Base-by-base conservation (phyloP, 2,113 vertebrate genomes). In the Neogobius melanostomus region DNA sequence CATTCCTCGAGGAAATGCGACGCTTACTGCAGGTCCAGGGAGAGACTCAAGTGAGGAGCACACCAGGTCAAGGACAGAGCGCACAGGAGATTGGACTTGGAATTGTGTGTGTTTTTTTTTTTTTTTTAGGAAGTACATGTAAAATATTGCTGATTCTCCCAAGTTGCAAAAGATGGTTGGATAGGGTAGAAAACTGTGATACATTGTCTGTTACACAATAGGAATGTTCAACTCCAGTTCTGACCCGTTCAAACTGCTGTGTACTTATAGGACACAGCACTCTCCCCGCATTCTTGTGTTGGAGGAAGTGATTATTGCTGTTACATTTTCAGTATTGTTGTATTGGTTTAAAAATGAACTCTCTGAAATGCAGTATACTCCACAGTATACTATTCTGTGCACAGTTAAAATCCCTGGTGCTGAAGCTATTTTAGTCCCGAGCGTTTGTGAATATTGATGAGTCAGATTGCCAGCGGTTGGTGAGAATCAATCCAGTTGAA, bases 401-500 rank as follows among this genome's bases (percentile, higher is more conserved):
- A 73, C 82, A 74, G 81, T 83, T 78, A 71, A 82, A 75, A 72
- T 76, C 74, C 68, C 28, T 4, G 54, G 64, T 59, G 76, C 66
- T 60, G 68, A 7, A 60, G 82, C 85, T 87, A 81, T 86, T 89
- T 85, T 80, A 76, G 79, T 69, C 52, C 28, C 8, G 54, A 46
- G 63, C 56, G 71, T 84, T 78, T 77, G 72, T 86, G 82, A 87
- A 88, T 89, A 91, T 87, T 84, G 86, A 87, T 87, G 87, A 88
- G 79, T 85, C 78, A 75, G 80, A 85, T 83, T 83, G 80, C 74
- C 74, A 64, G 77, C 43, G 79, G 73, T 83, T 81, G 76, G 78
- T 71, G 74, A 80, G 72, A 89, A 90, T 91, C 88, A 88, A 86
- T 90, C 86, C 76, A 53, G 76, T 69, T 88, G 86, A 90, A 86